A percentile compares a stretch with the other conserved stretches of the same genome.
phyloP scores from a whole-genome alignment of 1,140 invertebrate genomes.

The Manduca sexta region DNA sequence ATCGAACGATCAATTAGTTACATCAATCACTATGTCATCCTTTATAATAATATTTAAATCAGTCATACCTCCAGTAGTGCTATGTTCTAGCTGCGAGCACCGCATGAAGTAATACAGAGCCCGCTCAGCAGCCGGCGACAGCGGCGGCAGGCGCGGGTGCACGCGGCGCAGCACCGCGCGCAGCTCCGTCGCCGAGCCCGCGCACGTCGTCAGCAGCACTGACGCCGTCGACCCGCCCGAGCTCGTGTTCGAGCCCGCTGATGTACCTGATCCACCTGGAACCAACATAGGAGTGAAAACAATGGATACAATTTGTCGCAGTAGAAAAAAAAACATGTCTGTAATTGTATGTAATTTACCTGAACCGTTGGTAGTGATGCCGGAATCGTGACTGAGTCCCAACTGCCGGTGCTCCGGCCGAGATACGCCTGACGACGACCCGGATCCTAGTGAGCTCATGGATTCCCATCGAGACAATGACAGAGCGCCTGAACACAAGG shows the following conservation, averaged over 20 bases:
- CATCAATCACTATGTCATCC: too few species aligned
- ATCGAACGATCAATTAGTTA: too few species aligned
- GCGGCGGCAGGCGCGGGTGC: conserved; percentile 53
- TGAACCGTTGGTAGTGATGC: conserved; percentile 70
- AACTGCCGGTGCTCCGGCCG: conserved; percentile 51
- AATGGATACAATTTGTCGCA: too few species aligned
- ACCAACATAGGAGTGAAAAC: conserved; percentile 10
- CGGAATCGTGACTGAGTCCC: conserved; percentile 57
- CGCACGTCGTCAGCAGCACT: conserved; percentile 89
- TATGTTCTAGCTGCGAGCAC: conserved; percentile 81
- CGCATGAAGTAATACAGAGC: conserved; percentile 93
- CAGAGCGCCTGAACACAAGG: conserved; percentile 77
- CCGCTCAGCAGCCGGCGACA: conserved; percentile 78
- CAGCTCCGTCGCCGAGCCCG: conserved; percentile 85
- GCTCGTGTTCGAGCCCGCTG: conserved; percentile 27
- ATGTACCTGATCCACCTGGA: conserved; percentile 27
- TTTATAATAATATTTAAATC: too few species aligned
- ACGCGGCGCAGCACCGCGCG: conserved; percentile 81
- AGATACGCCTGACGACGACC: conserved; percentile 61
- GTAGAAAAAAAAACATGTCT: too few species aligned
- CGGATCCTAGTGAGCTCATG: conserved; percentile 81
- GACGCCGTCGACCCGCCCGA: conserved; percentile 72
- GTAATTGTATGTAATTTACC: conserved; percentile 45
- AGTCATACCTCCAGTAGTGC: too few species aligned
- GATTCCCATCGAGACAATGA: conserved; percentile 91